phyloP scores from a whole-genome alignment of 2,113 vertebrate species.

The Apaloderma vittatum region DNA sequence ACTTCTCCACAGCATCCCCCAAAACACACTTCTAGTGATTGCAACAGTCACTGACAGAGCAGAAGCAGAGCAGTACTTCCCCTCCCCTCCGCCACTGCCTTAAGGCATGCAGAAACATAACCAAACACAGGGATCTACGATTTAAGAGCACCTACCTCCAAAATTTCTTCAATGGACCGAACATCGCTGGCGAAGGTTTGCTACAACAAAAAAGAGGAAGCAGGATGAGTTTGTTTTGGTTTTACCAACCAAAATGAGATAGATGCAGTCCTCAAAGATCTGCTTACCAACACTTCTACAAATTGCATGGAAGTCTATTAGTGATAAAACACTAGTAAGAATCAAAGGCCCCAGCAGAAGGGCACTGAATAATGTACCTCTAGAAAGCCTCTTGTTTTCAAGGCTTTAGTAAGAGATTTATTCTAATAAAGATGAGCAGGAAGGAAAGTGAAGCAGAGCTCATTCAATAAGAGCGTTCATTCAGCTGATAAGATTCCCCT shows the following conservation, averaged over 20 bases:
- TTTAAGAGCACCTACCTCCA: constrained; percentile 84
- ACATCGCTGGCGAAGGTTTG: constrained; percentile 85
- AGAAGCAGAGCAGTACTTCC: neutral
- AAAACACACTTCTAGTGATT: neutral
- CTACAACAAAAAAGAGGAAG: constrained; percentile 45
- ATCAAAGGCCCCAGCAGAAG: neutral
- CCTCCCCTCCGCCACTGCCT: neutral
- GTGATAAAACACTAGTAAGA: neutral
- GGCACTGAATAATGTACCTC: neutral
- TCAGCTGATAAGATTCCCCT: neutral
- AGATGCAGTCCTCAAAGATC: neutral
- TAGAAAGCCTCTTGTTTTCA: neutral
- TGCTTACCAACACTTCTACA: neutral
- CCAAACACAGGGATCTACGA: neutral
- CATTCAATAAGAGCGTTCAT: neutral
- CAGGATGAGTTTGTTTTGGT: neutral
- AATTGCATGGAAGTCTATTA: neutral
- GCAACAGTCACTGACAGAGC: neutral
- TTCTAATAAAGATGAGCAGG: neutral
- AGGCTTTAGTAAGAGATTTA: neutral
- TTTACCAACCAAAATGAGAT: neutral
- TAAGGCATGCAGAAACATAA: neutral
- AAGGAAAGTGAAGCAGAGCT: neutral
- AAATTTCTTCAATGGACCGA: constrained; percentile 91
- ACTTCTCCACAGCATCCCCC: neutral